Evolutionary conservation across 1,140 invertebrate species (phyloP), one percentile per base, ranked within the genome.

Genomic region (Papilio machaon): DNA sequence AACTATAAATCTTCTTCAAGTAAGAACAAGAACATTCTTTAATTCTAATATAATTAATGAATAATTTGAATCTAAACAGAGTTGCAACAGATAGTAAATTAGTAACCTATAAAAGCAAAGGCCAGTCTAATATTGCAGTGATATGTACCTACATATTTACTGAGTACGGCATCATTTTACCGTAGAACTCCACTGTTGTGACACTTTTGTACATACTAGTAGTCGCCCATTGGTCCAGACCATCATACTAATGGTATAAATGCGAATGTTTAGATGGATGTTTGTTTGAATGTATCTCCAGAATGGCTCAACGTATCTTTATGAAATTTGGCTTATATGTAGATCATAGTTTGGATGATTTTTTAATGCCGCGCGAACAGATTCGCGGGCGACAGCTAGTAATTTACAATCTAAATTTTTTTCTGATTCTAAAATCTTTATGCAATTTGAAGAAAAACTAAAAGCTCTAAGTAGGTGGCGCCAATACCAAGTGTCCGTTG

Each of bases 21-120:
- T 30, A 30, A 30, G 23, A 30, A 30, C 23, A 30, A n/a, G 23
- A 35, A 30, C 23, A 67, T 11, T 54, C 13, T 54, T 9, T 67
- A 67, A n/a, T 30, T 67, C 64, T 67, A 35, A 67, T 2, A 35
- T 67, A 67, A 67, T 67, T 67, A 67, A 67, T 67, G 30, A 35
- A 67, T 30, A 15, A 67, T 67, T 67, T 67, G 64, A 15, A 35
- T 11, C n/a, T 67, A 67, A 35, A 35, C 30, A 30, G 15, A 67
- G 64, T 67, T 67, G 64, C 64, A 35, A 35, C 23, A 67, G 64
- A 67, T 67, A 60, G 17, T 60, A 67, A 23, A 30, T 3, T 30
- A 67, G 35, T 67, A 35, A 67, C 64, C 64, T 67, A 67, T 67
- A 67, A 67, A 67, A 67, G 9, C 23, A 30, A 67, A 35, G 64